Base-by-base conservation (phyloP, 2,113 vertebrate species). In the Hymenochirus boettgeri region DNA sequence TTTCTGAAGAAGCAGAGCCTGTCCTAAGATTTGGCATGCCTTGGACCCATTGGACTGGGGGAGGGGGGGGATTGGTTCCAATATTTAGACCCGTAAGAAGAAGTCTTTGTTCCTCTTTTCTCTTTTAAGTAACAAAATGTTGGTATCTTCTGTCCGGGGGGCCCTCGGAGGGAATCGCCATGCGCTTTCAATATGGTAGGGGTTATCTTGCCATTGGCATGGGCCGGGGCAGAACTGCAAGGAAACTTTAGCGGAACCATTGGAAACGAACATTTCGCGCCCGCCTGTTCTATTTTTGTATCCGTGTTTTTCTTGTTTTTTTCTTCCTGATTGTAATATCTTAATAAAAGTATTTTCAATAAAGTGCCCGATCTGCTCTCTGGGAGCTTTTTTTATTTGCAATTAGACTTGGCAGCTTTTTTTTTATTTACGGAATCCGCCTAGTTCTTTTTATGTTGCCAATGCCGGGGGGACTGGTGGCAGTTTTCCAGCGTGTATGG, bases 321-420 rank as follows among this genome's bases (percentile, higher is more conserved):
- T 21, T 55, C 26, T 65, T 7, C 26, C 39, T 33, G 39, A 25
- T 35, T 65, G 63, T 65, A 65, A 65, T 37, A 57, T 57, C 62
- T 57, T 57, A n/a, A 65, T 57, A 65, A n/a, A 65, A 57, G 29
- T 35, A 37, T 65, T 65, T 65, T 65, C 21, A 65, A 65, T 65
- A 58, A 65, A 57, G n/a, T 57, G 24, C 17, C 54, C 13, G 4
- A 33, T 31, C 26, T 42, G 48, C 61, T 64, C 50, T 39, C 17
- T 22, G 25, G 4, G 35, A 50, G 63, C 63, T n/a, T 31, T 35
- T 23, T 42, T 51, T 46, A 47, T 67, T 65, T 51, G 45, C 56
- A 17, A 19, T 18, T 56, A 18, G 2, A n/a, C 23, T 35, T n/a
- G 52, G 37, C 37, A 12, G 22, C 6, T 4, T n/a, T n/a, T n/a